A percentile compares a stretch with the other conserved stretches of the same genome.
Evolutionary conservation across 2,797 vertebrate genomes (phyloP).

Genomic region (Amphiprion clarkii): DNA sequence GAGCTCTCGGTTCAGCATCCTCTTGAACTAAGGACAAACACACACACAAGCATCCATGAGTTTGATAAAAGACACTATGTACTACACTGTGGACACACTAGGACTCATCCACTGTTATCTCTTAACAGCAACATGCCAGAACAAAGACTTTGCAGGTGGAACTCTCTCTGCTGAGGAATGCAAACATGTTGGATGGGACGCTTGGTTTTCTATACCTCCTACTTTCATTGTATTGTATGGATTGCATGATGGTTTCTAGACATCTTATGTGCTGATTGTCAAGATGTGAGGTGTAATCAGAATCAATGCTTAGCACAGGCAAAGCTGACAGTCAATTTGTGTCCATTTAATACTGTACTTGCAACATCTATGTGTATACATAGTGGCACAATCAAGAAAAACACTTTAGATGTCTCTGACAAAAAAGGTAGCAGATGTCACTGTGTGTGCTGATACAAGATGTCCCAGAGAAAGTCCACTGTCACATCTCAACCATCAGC

Average conservation of each 20-base stretch:
- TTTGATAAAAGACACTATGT: constrained; percentile 12
- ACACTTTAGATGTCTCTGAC: not conserved
- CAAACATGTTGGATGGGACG: not conserved
- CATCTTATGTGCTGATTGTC: not conserved
- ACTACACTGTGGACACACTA: not conserved
- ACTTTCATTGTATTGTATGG: no score
- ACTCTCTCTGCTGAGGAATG: not conserved
- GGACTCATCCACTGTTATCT: not conserved
- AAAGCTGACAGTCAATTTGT: not conserved
- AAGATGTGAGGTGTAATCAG: not conserved
- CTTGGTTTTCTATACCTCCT: not conserved
- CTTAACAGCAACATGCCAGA: not conserved
- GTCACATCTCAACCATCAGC: constrained; percentile 3
- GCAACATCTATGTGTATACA: no score
- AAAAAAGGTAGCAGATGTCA: constrained; percentile 1
- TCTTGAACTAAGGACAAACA: constrained; percentile 88
- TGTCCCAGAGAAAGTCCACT: constrained; percentile 3
- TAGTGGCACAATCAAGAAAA: not conserved
- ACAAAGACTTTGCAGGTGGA: not conserved
- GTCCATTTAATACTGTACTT: no score
- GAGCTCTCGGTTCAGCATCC: constrained; percentile 95
- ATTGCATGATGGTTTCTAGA: not conserved
- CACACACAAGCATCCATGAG: constrained; percentile 14
- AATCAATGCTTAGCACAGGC: not conserved
- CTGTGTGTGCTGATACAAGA: not conserved